A percentile compares a stretch with the other conserved stretches of the same genome.
Conservation (phyloP, 2,888 invertebrate genomes). For the Theodoxus fluviatilis region DNA sequence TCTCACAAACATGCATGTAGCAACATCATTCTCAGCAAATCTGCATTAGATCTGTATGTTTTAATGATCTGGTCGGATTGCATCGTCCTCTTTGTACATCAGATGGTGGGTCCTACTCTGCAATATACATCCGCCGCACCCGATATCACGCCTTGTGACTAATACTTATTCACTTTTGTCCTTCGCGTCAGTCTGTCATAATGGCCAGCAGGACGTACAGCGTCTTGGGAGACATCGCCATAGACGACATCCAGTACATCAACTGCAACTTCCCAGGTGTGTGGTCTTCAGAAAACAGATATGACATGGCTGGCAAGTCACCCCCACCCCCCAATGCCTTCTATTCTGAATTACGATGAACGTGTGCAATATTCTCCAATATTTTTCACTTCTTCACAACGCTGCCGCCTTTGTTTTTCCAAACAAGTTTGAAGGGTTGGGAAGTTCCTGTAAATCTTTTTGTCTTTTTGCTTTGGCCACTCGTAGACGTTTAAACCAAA, state of each 20-base stretch:
- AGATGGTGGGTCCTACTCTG: too few relatives aligned
- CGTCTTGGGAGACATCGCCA: conserved; percentile 48
- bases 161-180: conserved; percentile 27
- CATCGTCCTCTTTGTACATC: too few relatives aligned
- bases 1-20: too few relatives aligned
- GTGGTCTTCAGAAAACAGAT: conserved; percentile 12
- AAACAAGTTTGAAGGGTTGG: too few relatives aligned
- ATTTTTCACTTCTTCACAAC: too few relatives aligned
- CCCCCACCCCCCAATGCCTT: too few relatives aligned
- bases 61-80: too few relatives aligned
- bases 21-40: conserved; percentile 18
- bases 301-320: too few relatives aligned
- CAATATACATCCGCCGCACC: neutral
- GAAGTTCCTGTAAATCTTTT: too few relatives aligned
- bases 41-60: neutral
- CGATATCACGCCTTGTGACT: neutral
- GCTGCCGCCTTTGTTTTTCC: too few relatives aligned
- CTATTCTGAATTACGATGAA: conserved; percentile 3
- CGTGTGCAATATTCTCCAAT: neutral
- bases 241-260: conserved; percentile 56
- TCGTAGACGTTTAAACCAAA: too few relatives aligned
- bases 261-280: conserved; percentile 56
- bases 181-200: conserved; percentile 42
- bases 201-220: conserved; percentile 43
- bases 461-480: too few relatives aligned